Base-by-base conservation (phyloP, 2,888 invertebrate genomes). In the Cantharis flavilabris region DNA sequence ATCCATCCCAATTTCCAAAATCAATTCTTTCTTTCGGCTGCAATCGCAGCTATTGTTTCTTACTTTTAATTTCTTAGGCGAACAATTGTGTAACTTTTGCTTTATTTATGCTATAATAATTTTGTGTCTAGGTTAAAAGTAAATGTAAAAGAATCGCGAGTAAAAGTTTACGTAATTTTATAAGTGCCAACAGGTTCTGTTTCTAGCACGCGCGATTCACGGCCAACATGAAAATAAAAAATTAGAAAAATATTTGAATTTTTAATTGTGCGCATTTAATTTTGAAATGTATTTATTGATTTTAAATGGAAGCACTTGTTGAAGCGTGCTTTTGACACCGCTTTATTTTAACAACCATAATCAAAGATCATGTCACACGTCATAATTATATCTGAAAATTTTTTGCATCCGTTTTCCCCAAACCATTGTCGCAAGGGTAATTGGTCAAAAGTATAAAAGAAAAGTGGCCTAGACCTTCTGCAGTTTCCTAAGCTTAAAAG, bases 401-500 rank as follows among this genome's bases (percentile, higher is more conserved):
- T 49, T 49, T 49, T 49, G 49, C 49, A 49, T 49, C 49, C 49
- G 49, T 49, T 49, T 49, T 49, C 7, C n/a, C 5, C n/a, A 3
- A 49, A 49, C 49, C 23, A 13, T 30, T 16, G 70, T 16, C 14
- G 13, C 9, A n/a, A 62, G 9, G 70, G 49, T 49, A 49, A 20
- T 70, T 49, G 71, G 33, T 70, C 70, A 70, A 26, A 70, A 28
- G 70, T 67, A 72, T 33, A 75, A 72, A 70, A 77, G 70, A 77
- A 72, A 77, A 77, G 70, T 78, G 75, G 76, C 76, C 72, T 72
- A 71, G 78, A 74, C 78, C 74, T 76, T 76, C 80, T 76, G 77
- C 76, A 76, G 83, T 82, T 85, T 85, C 84, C 84, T 83, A 74
- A 83, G 83, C 83, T 83, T 85, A 83, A 85, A 85, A 85, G 84